These are phyloP conservation scores for Sinocyclocheilus maitianheensis DNA, from an alignment of 2,113 vertebrate species.

Conservation along the genomic window DNA sequence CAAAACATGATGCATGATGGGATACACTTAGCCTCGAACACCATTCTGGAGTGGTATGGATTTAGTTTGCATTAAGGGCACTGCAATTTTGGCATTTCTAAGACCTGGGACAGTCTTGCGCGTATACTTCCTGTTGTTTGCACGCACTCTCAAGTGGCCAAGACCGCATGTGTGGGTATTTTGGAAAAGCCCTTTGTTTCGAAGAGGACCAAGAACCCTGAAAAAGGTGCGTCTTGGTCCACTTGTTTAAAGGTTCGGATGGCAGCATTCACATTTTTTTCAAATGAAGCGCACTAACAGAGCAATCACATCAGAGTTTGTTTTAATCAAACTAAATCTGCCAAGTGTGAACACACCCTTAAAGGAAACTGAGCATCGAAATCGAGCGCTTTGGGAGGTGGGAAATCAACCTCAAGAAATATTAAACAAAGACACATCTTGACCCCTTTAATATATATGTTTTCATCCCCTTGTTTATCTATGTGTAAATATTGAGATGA, in stretches of 20 bases:
- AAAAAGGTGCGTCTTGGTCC: neutral
- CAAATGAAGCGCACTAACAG: neutral
- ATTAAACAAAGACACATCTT: neutral
- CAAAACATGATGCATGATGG: no score
- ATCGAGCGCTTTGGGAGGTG: neutral
- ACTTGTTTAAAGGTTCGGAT: neutral
- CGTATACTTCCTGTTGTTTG: neutral
- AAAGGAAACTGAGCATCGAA: neutral
- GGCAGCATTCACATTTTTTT: neutral
- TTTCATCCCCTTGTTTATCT: neutral
- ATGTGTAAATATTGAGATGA: neutral
- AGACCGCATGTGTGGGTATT: neutral
- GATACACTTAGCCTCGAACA: no score
- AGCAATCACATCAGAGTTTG: neutral
- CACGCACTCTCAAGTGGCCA: neutral
- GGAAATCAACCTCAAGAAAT: neutral
- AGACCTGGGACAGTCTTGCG: neutral
- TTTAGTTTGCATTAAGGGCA: no score
- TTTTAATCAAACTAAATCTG: neutral
- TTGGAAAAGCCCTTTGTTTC: neutral
- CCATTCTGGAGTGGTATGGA: no score
- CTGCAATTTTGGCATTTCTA: no score
- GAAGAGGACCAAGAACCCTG: no score
- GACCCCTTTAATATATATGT: neutral
- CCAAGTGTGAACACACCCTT: neutral